Conservation (phyloP, 2,888 invertebrate genomes). For the Aromia moschata region DNA sequence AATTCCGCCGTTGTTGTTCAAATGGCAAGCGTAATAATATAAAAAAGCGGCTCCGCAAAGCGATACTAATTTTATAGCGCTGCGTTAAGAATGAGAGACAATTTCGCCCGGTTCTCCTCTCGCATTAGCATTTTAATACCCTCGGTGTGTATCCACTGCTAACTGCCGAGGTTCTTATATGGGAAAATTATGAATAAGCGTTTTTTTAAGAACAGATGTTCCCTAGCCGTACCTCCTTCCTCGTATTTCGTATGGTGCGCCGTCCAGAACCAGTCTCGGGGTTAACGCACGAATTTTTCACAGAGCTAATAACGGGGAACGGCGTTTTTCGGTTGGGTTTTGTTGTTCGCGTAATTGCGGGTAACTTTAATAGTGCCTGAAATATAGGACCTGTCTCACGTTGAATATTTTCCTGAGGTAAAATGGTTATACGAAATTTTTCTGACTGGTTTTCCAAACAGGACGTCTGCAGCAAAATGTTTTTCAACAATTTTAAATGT, state of each 20-base stretch:
- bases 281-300: slow-evolving; percentile 20
- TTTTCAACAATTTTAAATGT: too few species aligned
- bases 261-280: slow-evolving; percentile 20
- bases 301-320: slow-evolving; percentile 15
- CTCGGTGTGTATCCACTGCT: slow-evolving; percentile 45
- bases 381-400: too few species aligned
- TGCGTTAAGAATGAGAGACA: slow-evolving; percentile 40
- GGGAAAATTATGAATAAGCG: slow-evolving; percentile 49
- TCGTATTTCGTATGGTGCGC: slow-evolving; percentile 19
- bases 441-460: too few species aligned
- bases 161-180: slow-evolving; percentile 47
- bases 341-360: too few species aligned
- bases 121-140: slow-evolving; percentile 57
- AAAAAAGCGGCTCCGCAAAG: slow-evolving; percentile 1
- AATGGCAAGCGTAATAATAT: not conserved
- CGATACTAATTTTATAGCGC: slow-evolving; percentile 27
- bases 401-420: too few species aligned
- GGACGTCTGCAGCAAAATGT: too few species aligned
- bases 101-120: slow-evolving; percentile 45
- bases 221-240: slow-evolving; percentile 34
- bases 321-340: not conserved
- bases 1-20: not conserved
- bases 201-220: slow-evolving; percentile 50
- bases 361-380: too few species aligned
- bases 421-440: too few species aligned